A percentile compares a stretch with the other conserved stretches of the same genome.
Evolutionary conservation across 2,113 vertebrate genomes (phyloP).

Genomic region (Dissostichus mawsoni): DNA sequence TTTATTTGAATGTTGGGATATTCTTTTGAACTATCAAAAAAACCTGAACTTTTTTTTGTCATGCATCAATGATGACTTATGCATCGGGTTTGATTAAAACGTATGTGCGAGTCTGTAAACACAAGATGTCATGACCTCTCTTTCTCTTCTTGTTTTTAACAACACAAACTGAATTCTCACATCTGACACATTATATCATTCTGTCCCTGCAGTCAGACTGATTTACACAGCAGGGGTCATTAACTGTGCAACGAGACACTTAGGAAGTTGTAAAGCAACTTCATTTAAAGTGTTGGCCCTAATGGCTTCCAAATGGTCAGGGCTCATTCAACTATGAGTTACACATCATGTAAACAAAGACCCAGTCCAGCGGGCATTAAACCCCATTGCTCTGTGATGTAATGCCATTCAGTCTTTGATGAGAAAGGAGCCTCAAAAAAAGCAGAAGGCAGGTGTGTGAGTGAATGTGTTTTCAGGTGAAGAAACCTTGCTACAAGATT

Average conservation of each 20-base stretch:
- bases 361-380: constrained; percentile 51
- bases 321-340: constrained; percentile 74
- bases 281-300: constrained; percentile 62
- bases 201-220: constrained; percentile 46
- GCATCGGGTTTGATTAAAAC: neutral
- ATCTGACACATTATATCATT: constrained; percentile 39
- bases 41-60: neutral
- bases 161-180: no score
- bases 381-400: constrained; percentile 38
- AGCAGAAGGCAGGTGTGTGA: constrained; percentile 3
- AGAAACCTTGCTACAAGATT: neutral
- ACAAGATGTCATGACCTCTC: constrained; percentile 1
- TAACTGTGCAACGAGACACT: constrained; percentile 73
- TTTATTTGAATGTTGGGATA: neutral
- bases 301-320: constrained; percentile 76
- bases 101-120: neutral
- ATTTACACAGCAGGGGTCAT: constrained; percentile 73
- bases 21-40: neutral
- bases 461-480: constrained; percentile 8
- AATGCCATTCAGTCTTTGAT: constrained; percentile 29
- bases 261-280: constrained; percentile 69
- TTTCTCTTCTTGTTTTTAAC: neutral
- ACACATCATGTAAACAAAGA: constrained; percentile 75
- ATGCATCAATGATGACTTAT: neutral
- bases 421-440: constrained; percentile 36